phyloP scores from a whole-genome alignment of 2,797 vertebrate genomes.

The Lacerta viridis region DNA sequence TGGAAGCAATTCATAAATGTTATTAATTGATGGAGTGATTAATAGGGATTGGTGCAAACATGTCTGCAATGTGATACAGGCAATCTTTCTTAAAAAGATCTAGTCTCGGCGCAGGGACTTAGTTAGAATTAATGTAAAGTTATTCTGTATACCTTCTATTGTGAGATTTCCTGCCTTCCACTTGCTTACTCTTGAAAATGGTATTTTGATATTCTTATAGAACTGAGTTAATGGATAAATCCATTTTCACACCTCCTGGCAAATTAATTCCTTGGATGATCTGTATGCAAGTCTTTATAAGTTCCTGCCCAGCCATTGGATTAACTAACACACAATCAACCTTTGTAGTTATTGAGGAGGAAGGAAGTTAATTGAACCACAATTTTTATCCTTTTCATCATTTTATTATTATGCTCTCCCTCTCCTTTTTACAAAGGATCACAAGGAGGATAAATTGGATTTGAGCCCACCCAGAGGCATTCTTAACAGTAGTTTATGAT shows the following conservation, averaged over 20 bases:
- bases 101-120: fast-evolving
- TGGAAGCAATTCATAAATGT: too few species aligned
- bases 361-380: conserved; percentile 2
- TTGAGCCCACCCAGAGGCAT: background rate
- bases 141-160: conserved; percentile 1
- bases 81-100: background rate
- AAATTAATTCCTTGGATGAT: conserved; percentile 38
- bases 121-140: background rate
- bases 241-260: conserved; percentile 2
- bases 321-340: conserved; percentile 16
- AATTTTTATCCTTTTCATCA: conserved; percentile 29
- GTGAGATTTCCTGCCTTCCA: background rate
- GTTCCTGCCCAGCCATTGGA: background rate
- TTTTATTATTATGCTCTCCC: background rate
- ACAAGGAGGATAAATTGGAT: conserved; percentile 20
- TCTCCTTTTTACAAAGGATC: background rate
- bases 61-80: too few species aligned
- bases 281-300: background rate
- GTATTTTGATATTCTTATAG: background rate
- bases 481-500: conserved; percentile 27
- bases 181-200: background rate
- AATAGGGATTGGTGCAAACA: too few species aligned
- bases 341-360: background rate
- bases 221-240: background rate
- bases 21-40: too few species aligned